Evolutionary conservation across 2,113 vertebrate genomes (phyloP).

Genomic region (Neogobius melanostomus): DNA sequence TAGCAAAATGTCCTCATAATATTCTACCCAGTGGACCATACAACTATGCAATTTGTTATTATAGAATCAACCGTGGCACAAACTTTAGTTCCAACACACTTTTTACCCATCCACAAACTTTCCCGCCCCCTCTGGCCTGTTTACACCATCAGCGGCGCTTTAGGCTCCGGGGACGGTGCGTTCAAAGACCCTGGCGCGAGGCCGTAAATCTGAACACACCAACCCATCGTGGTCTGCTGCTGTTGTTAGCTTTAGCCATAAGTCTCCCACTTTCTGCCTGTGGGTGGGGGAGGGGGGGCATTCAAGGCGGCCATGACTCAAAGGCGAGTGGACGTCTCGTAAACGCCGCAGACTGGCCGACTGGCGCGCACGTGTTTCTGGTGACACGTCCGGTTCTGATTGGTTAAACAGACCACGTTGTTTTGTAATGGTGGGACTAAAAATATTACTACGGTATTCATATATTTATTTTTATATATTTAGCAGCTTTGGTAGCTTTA

Average conservation of each 20-base stretch:
- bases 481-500: too few relatives aligned
- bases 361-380: constrained; percentile 9
- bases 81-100: background rate
- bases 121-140: constrained; percentile 47
- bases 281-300: constrained; percentile 25
- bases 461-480: too few relatives aligned
- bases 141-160: constrained; percentile 47
- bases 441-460: too few relatives aligned
- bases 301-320: constrained; percentile 45
- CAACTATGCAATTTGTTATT: background rate
- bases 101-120: constrained; percentile 17
- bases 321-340: constrained; percentile 18
- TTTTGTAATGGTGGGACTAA: background rate
- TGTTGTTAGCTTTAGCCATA: constrained; percentile 56
- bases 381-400: constrained; percentile 18
- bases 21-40: background rate
- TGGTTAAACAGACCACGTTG: background rate
- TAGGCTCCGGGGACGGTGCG: constrained; percentile 24
- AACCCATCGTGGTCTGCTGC: constrained; percentile 45
- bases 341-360: constrained; percentile 13
- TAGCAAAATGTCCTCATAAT: too few relatives aligned
- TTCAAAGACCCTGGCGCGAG: constrained; percentile 1
- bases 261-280: constrained; percentile 58
- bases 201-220: constrained; percentile 50
- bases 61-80: background rate